Evolutionary conservation across 2,797 vertebrate species (phyloP), one percentile per base, ranked within the genome.

Genomic region (Aldrovandia affinis): DNA sequence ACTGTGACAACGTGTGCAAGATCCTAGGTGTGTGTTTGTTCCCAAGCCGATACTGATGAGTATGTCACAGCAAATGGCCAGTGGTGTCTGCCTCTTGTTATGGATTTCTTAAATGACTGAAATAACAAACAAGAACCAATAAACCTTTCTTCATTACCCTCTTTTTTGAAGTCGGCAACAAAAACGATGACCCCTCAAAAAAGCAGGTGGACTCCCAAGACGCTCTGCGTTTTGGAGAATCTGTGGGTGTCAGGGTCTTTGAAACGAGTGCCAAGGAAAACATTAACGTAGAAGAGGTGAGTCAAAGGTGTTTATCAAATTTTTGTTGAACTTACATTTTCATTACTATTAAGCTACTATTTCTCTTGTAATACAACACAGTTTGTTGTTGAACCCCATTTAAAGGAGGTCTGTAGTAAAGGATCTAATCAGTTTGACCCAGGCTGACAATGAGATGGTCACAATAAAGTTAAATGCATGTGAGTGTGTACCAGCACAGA

Each of bases 191-290:
- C 88, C 94, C 95, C 0, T 83, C 93, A 50, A 92, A 92, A 89
- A 96, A 91, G 70, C 93, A 92, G 80, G 96, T 97, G 90, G 95
- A 96, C 4, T 88, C 92, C 1, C 92, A 94, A 36, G 96, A 97
- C 44, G 96, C 96, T 0, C 0, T 90, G 87, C 91, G 92, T 25
- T 97, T 97, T 30, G 96, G 95, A 22, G 94, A 96, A 42, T 94
- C 96, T 0, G 94, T 96, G 82, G 96, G 96, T 0, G 96, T 97
- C 2, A 91, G 93, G 0, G 93, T 96, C 28, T 97, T 95, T 8
- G 96, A 97, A 91, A 97, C 96, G 12, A 97, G 96, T 1, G 96
- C 96, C 87, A 97, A 97, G 92, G 96, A 97, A 77, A 97, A 97
- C 88, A 89, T 96, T 7, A 97, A 97, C 0, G 96, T 97, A 1